phyloP scores from a whole-genome alignment of 1,140 invertebrate species.

The Liolophura sinensis region DNA sequence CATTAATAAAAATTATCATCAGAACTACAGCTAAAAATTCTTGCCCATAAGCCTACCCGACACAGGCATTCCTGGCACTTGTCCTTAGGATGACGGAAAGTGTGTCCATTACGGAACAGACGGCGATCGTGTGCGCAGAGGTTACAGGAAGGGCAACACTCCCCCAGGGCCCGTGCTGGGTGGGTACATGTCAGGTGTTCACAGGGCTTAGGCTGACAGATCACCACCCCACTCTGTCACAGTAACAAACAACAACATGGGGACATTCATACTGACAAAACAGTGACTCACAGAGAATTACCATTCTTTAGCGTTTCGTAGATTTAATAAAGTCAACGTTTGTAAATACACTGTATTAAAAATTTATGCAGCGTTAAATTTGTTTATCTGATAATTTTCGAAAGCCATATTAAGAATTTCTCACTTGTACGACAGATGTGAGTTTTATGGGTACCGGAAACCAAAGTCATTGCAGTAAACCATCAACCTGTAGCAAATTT shows the following conservation, averaged over 20 bases:
- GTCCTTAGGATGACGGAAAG: conserved; percentile 31
- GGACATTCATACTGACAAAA: not conserved
- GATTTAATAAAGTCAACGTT: too few species aligned
- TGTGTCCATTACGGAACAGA: conserved; percentile 42
- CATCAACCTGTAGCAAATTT: too few species aligned
- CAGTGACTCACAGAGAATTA: too few species aligned
- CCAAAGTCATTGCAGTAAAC: too few species aligned
- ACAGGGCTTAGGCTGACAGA: conserved; percentile 35
- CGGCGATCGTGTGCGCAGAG: conserved; percentile 42
- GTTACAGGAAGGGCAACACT: conserved; percentile 49
- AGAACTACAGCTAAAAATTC: too few species aligned
- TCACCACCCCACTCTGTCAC: conserved; percentile 37
- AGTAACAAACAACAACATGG: conserved; percentile 1
- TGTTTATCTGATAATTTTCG: too few species aligned
- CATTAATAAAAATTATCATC: not conserved
- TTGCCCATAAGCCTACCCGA: conserved; percentile 25
- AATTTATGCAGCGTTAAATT: too few species aligned
- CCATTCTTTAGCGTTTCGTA: too few species aligned
- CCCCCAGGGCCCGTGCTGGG: conserved; percentile 36
- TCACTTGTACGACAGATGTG: too few species aligned
- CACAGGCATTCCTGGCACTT: conserved; percentile 31
- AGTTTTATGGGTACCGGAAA: too few species aligned
- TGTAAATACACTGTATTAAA: too few species aligned
- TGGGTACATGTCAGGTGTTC: conserved; percentile 31
- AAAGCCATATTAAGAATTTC: too few species aligned